A percentile compares a stretch with the other conserved stretches of the same genome.
These are phyloP conservation scores for Cryptophagus acutangulus DNA, from an alignment of 2,888 invertebrate genomes.

Conservation along the genomic window DNA sequence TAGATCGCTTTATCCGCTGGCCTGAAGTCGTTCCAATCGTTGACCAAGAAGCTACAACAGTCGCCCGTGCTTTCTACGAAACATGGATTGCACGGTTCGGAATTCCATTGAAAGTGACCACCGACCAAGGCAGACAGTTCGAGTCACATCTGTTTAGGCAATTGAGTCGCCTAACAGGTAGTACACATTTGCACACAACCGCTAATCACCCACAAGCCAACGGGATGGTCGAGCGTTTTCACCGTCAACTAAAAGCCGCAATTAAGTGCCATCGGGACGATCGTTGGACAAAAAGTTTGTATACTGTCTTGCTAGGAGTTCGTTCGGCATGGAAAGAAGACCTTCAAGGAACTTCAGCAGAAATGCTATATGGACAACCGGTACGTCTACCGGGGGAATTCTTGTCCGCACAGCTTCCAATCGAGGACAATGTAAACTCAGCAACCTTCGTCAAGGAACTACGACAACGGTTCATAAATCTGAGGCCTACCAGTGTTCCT, in stretches of 20 bases:
- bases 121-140: conserved; percentile 14
- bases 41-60: neutral
- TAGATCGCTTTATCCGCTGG: conserved; percentile 20
- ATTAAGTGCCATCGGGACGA: conserved; percentile 10
- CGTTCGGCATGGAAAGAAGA: conserved; percentile 5
- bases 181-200: conserved; percentile 18
- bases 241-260: conserved; percentile 10
- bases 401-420: no score
- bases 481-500: conserved; percentile 10
- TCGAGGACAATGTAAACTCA: neutral
- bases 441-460: conserved; percentile 5
- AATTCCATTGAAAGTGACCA: conserved; percentile 15
- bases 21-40: conserved; percentile 23
- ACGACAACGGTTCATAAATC: conserved; percentile 6
- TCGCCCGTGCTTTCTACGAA: conserved; percentile 3
- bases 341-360: conserved; percentile 20
- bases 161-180: conserved; percentile 7
- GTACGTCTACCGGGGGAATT: conserved; percentile 32
- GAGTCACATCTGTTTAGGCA: neutral
- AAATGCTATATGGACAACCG: conserved; percentile 34
- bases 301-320: conserved; percentile 7
- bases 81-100: conserved; percentile 9
- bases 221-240: conserved; percentile 18
- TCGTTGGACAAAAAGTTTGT: conserved; percentile 18
- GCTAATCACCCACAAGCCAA: conserved; percentile 23